Conservation (phyloP, 92 coral and sea anemone species). For the Galaxea fascicularis region DNA sequence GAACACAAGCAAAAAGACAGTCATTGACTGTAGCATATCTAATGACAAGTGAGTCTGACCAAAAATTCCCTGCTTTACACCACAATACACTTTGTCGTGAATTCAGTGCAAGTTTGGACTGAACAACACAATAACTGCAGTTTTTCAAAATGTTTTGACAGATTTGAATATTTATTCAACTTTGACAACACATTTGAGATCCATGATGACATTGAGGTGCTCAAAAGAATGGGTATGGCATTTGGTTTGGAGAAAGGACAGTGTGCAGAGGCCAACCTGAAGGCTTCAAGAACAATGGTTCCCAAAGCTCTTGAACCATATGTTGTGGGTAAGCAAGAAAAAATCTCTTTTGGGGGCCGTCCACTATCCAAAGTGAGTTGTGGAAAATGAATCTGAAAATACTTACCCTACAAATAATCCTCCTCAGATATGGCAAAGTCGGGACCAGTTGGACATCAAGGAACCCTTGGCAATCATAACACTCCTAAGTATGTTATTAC, state of each 20-base stretch:
- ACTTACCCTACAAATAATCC: too few species aligned
- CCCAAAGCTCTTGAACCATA: conserved; percentile 99
- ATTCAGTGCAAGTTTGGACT: too few species aligned
- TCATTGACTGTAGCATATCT: conserved; percentile 99
- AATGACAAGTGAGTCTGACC: conserved; percentile 90
- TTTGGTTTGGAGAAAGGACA: conserved; percentile 93
- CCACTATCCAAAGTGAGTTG: too few species aligned
- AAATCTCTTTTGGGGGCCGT: background rate
- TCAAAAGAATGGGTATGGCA: conserved; percentile 99
- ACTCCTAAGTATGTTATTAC: conserved; percentile 83
- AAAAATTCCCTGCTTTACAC: background rate
- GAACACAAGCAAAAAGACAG: conserved; percentile 99
- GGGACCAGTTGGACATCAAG: conserved; percentile 92
- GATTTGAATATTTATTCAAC: conserved; percentile 96
- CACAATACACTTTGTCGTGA: background rate
- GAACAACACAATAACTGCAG: too few species aligned
- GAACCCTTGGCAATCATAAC: conserved; percentile 78
- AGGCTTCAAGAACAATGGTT: conserved; percentile 90
- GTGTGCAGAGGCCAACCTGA: conserved; percentile 81
- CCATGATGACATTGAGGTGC: conserved; percentile 99
- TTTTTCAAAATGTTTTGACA: conserved; percentile 1
- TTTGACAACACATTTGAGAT: conserved; percentile 99
- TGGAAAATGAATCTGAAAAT: too few species aligned
- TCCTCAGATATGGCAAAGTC: conserved; percentile 88
- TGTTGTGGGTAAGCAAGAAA: conserved; percentile 77